Percentiles rank a stretch among this genome's conserved stretches.
Evolutionary conservation across 2,888 invertebrate genomes (phyloP).

Genomic region (Andrena camellia): DNA sequence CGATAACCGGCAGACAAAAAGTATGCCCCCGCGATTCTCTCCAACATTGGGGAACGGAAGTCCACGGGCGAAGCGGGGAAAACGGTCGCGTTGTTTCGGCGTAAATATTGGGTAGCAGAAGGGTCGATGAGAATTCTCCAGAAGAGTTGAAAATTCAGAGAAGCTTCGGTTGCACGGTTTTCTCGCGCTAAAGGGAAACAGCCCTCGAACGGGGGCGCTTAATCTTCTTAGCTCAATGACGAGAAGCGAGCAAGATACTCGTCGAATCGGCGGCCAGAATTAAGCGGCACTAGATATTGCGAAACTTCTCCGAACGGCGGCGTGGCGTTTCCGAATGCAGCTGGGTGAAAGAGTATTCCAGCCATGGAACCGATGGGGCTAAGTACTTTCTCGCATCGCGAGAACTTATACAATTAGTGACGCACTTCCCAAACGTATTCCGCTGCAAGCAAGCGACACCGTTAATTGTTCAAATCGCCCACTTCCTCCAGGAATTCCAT

Average conservation of each 20-base stretch:
- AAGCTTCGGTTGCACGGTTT: conserved; percentile 1
- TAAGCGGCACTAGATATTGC: conserved; percentile 55
- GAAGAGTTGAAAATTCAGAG: neutral
- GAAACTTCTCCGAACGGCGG: conserved; percentile 41
- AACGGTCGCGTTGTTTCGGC: neutral
- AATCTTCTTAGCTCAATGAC: conserved; percentile 42
- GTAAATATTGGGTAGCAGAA: neutral
- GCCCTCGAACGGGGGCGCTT: conserved; percentile 2
- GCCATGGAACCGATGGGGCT: conserved; percentile 10
- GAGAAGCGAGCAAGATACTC: conserved; percentile 21
- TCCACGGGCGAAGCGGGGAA: neutral
- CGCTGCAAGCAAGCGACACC: neutral
- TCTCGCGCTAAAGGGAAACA: conserved; percentile 2
- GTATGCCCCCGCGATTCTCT: neutral
- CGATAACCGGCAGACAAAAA: conserved; percentile 4
- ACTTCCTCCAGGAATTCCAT: neutral
- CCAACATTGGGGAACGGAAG: neutral
- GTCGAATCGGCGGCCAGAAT: conserved; percentile 47
- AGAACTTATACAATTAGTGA: conserved; percentile 45
- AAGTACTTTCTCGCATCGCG: conserved; percentile 23
- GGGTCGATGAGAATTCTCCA: neutral
- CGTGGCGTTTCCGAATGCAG: conserved; percentile 31
- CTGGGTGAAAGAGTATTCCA: conserved; percentile 35
- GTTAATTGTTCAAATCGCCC: conserved; percentile 10
- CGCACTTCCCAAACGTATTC: conserved; percentile 18